Conservation (phyloP, 2,888 invertebrate species). For the Cyclophora punctaria region DNA sequence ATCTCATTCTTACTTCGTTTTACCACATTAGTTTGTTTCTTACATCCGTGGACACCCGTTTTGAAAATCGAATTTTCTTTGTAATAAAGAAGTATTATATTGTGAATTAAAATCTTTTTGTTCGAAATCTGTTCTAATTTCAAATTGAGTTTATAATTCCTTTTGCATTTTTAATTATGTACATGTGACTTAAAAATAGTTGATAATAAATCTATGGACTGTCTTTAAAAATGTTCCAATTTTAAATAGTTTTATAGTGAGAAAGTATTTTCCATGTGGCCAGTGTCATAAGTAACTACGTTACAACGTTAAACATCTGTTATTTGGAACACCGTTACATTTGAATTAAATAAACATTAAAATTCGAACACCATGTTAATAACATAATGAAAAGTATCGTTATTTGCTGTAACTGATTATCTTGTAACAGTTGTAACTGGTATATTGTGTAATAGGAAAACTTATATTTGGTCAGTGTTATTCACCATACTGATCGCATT, state of each 20-base stretch:
- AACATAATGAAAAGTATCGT: constrained; percentile 14
- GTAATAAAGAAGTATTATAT: constrained; percentile 1
- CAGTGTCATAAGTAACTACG: constrained; percentile 24
- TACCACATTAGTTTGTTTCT: constrained; percentile 54
- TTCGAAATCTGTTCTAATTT: background rate
- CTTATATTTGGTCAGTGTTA: constrained; percentile 28
- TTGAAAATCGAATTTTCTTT: constrained; percentile 9
- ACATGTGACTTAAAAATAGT: no score
- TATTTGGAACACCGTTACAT: constrained; percentile 15
- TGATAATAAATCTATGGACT: no score
- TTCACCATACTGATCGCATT: constrained; percentile 34
- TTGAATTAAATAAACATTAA: constrained; percentile 15
- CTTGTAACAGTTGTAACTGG: constrained; percentile 10
- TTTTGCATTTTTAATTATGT: no score
- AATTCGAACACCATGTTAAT: constrained; percentile 19
- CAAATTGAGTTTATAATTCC: no score
- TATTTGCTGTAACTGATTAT: constrained; percentile 18
- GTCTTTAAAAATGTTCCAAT: no score
- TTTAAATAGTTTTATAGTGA: background rate
- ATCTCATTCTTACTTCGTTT: constrained; percentile 53
- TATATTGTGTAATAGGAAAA: background rate
- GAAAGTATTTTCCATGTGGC: constrained; percentile 6
- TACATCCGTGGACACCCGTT: constrained; percentile 31
- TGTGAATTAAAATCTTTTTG: background rate
- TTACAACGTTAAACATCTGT: constrained; percentile 21